Evolutionary conservation across 2,888 invertebrate genomes (phyloP).

Genomic region (Meganola albula): DNA sequence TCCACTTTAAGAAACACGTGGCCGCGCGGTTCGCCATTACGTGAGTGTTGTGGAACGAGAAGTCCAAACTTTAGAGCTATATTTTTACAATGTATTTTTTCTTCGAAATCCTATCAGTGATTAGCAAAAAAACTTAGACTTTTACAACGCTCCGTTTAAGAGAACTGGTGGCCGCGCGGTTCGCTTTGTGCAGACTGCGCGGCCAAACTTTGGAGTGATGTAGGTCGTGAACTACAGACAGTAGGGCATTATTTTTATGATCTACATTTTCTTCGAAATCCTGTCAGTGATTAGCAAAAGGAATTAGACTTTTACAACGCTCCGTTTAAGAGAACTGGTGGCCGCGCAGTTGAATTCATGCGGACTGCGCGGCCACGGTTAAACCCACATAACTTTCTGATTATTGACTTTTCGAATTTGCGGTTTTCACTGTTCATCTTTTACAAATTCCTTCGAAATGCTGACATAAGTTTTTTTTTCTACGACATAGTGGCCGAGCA

Average conservation of each 20-base stretch:
- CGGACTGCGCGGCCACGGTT: conserved; percentile 4
- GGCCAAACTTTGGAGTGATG: conserved; percentile 4
- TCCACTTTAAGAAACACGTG: conserved; percentile 9
- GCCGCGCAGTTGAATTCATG: conserved; percentile 4
- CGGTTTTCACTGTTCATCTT: conserved; percentile 5
- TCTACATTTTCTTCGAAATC: conserved; percentile 4
- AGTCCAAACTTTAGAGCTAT: conserved; percentile 9
- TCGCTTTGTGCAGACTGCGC: conserved; percentile 4
- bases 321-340: conserved; percentile 2
- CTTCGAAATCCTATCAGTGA: conserved; percentile 4
- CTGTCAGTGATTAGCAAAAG: conserved; percentile 4
- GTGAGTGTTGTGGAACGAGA: conserved; percentile 10
- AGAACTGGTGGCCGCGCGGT: conserved; percentile 4
- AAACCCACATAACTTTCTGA: conserved; percentile 5
- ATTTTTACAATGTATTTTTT: conserved; percentile 3
- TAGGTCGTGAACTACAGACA: conserved; percentile 4
- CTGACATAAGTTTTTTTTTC: conserved; percentile 13
- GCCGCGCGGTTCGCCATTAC: conserved; percentile 11
- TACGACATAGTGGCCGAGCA: conserved; percentile 3
- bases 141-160: conserved; percentile 4
- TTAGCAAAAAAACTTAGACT: conserved; percentile 5
- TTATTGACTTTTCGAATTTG: conserved; percentile 5
- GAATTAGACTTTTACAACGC: conserved; percentile 4
- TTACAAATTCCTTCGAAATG: conserved; percentile 8
- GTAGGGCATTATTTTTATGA: conserved; percentile 4